These are phyloP conservation scores for Tautogolabrus adspersus DNA, from an alignment of 2,113 vertebrate genomes.

Conservation along the genomic window DNA sequence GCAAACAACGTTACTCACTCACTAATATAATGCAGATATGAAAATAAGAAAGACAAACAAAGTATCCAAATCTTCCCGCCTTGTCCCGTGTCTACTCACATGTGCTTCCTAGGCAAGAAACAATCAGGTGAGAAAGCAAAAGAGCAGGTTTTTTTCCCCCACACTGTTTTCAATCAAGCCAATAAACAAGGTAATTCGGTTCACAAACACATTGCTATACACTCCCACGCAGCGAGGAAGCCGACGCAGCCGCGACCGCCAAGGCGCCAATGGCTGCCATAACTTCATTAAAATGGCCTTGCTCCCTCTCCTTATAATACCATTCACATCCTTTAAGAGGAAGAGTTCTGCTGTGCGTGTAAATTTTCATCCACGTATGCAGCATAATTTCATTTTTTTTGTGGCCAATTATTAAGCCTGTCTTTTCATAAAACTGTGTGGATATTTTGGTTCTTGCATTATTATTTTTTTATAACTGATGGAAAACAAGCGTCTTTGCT, in stretches of 20 bases:
- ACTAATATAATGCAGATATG: not conserved
- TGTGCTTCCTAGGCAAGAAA: conserved; percentile 6
- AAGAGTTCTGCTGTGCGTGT: conserved; percentile 3
- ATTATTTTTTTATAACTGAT: not conserved
- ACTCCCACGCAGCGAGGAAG: conserved; percentile 45
- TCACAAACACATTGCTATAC: conserved; percentile 56
- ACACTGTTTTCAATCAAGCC: conserved; percentile 65
- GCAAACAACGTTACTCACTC: not conserved
- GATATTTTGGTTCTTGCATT: not conserved
- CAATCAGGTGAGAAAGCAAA: conserved; percentile 25
- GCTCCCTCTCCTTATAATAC: conserved; percentile 32
- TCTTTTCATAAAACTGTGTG: conserved; percentile 1
- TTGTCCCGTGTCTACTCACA: conserved; percentile 2
- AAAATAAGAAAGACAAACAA: conserved; percentile 1
- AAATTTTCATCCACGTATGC: conserved; percentile 26
- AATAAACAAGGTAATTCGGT: conserved; percentile 64
- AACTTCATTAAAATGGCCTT: conserved; percentile 71
- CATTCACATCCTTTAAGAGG: conserved; percentile 34
- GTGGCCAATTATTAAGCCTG: not conserved
- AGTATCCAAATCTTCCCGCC: not conserved
- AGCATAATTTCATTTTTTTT: conserved; percentile 13
- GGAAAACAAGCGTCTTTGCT: not conserved
- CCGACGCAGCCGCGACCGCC: conserved; percentile 17
- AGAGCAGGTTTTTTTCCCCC: conserved; percentile 22
- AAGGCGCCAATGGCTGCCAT: conserved; percentile 65